These are phyloP conservation scores for Zygothrica quintamaculata DNA, from an alignment of 2,888 invertebrate genomes.

Conservation along the genomic window DNA sequence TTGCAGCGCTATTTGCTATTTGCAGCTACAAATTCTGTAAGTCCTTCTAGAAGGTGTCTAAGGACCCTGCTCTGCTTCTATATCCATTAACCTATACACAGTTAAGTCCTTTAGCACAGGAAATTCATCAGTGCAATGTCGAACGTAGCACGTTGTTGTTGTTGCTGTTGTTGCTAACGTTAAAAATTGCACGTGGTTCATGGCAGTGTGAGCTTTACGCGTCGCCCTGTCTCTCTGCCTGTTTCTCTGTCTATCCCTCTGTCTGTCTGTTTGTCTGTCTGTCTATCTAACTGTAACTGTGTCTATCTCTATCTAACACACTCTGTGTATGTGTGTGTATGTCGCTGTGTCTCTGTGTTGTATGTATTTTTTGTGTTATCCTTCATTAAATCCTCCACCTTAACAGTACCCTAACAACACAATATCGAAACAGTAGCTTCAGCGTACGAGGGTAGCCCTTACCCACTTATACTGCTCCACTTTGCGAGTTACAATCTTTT, in stretches of 20 bases:
- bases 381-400: constrained; percentile 78
- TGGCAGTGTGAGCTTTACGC: constrained; percentile 31
- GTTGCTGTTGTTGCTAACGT: constrained; percentile 11
- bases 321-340: constrained; percentile 15
- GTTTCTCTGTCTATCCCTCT: too few relatives aligned
- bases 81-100: constrained; percentile 49
- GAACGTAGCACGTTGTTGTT: constrained; percentile 19
- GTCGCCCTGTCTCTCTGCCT: constrained; percentile 1
- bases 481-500: too few relatives aligned
- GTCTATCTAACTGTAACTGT: neutral
- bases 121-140: constrained; percentile 60
- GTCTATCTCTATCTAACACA: constrained; percentile 1
- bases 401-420: constrained; percentile 64
- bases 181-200: constrained; percentile 53
- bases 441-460: constrained; percentile 23
- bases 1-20: too few relatives aligned
- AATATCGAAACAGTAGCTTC: constrained; percentile 64
- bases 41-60: too few relatives aligned
- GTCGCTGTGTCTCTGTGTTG: constrained; percentile 15
- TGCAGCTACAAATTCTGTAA: constrained; percentile 13
- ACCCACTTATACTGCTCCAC: constrained; percentile 38
- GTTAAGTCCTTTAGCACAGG: constrained; percentile 40
- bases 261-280: too few relatives aligned
- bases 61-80: constrained; percentile 1
- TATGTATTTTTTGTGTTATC: constrained; percentile 62